These are phyloP conservation scores for Silurus aristotelis DNA, from an alignment of 2,797 vertebrate species.

Conservation along the genomic window DNA sequence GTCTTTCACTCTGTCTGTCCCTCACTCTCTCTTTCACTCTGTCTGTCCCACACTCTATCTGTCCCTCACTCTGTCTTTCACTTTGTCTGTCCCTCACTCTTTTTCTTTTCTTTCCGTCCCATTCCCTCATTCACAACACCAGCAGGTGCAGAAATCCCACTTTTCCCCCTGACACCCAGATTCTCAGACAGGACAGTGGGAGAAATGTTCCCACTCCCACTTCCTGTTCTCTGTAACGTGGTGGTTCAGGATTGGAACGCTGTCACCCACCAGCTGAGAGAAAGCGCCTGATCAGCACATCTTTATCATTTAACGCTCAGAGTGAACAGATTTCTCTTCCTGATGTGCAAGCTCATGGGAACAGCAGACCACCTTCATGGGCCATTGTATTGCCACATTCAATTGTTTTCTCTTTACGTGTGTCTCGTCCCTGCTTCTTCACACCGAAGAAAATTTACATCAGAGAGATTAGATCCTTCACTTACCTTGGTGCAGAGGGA, in stretches of 20 bases:
- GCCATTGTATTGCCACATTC: not conserved
- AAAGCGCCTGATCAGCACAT: not conserved
- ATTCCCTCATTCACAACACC: not conserved
- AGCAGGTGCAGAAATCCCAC: not conserved
- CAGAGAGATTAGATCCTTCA: not conserved
- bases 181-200: not conserved
- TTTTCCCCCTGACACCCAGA: not conserved
- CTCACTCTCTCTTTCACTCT: no score
- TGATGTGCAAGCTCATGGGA: not conserved
- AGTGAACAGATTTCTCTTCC: not conserved
- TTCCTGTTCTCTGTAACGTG: not conserved
- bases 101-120: not conserved
- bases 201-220: not conserved
- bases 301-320: not conserved
- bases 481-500: not conserved
- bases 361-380: not conserved
- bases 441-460: not conserved
- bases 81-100: no score
- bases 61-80: no score
- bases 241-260: not conserved
- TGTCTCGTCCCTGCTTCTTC: not conserved
- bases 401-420: not conserved
- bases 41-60: no score
- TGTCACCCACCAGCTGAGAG: not conserved
- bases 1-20: no score